phyloP scores from a whole-genome alignment of 2,113 vertebrate genomes.

The Dipodomys ordii region DNA sequence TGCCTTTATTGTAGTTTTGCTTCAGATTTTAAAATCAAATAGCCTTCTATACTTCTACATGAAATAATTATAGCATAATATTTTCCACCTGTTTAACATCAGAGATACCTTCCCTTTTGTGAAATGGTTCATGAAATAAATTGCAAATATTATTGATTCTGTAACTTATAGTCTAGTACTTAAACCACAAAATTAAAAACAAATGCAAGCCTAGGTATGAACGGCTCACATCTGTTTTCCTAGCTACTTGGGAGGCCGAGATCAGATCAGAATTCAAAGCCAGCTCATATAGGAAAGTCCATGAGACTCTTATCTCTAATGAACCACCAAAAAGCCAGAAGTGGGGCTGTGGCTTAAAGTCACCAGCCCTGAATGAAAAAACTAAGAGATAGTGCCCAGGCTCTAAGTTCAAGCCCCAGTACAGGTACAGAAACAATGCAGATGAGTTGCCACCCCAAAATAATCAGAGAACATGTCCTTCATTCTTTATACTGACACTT shows the following conservation, averaged over 20 bases:
- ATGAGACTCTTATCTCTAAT: too few relatives aligned
- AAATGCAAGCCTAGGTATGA: too few relatives aligned
- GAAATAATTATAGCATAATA: background rate
- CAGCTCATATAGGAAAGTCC: too few relatives aligned
- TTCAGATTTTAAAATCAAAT: conserved; percentile 41
- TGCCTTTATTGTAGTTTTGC: background rate
- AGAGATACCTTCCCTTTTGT: conserved; percentile 27
- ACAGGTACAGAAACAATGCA: background rate
- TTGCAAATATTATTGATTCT: background rate
- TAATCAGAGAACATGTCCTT: conserved; percentile 24
- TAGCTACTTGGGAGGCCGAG: too few relatives aligned
- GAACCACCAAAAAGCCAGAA: too few relatives aligned
- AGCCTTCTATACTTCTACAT: background rate
- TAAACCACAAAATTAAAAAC: too few relatives aligned
- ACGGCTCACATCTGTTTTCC: too few relatives aligned
- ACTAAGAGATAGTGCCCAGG: too few relatives aligned
- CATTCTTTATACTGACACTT: background rate
- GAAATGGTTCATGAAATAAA: background rate
- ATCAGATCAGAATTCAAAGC: too few relatives aligned
- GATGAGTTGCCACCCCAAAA: background rate
- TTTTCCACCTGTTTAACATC: conserved; percentile 7
- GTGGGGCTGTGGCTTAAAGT: too few relatives aligned
- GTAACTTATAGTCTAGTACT: background rate
- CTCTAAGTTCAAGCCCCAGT: too few relatives aligned
- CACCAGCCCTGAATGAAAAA: too few relatives aligned